Evolutionary conservation across 2,888 invertebrate genomes (phyloP).

Genomic region (Dryocosmus kuriphilus): DNA sequence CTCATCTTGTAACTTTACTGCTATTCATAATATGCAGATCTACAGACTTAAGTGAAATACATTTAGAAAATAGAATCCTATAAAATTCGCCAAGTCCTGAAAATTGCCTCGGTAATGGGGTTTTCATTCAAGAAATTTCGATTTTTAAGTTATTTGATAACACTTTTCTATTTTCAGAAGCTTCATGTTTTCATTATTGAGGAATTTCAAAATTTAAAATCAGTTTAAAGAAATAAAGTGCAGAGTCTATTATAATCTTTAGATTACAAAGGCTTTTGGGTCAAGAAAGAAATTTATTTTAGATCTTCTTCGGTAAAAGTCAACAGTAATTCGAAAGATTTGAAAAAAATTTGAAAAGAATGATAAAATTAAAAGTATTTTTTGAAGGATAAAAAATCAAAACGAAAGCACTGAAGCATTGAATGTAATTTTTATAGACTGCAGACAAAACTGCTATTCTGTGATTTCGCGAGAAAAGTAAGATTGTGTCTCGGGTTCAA

Average conservation of each 20-base stretch:
- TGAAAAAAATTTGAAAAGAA: no score
- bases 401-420: background rate
- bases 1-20: slow-evolving; percentile 7
- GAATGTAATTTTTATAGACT: background rate
- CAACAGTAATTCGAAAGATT: no score
- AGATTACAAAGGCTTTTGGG: no score
- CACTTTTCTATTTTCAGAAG: background rate
- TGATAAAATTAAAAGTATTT: no score
- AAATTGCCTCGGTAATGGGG: background rate
- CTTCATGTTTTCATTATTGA: background rate
- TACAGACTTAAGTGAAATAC: no score
- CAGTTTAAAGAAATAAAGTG: no score
- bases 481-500: background rate
- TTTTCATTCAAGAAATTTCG: background rate
- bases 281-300: no score
- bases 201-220: no score
- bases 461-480: background rate
- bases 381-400: background rate
- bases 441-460: background rate
- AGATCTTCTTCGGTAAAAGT: no score
- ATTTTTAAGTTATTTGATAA: background rate
- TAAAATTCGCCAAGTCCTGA: background rate
- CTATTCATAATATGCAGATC: background rate
- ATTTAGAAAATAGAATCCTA: background rate
- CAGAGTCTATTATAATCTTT: no score